Conservation (phyloP, 2,113 vertebrate species). For the Montifringilla adamsi region DNA sequence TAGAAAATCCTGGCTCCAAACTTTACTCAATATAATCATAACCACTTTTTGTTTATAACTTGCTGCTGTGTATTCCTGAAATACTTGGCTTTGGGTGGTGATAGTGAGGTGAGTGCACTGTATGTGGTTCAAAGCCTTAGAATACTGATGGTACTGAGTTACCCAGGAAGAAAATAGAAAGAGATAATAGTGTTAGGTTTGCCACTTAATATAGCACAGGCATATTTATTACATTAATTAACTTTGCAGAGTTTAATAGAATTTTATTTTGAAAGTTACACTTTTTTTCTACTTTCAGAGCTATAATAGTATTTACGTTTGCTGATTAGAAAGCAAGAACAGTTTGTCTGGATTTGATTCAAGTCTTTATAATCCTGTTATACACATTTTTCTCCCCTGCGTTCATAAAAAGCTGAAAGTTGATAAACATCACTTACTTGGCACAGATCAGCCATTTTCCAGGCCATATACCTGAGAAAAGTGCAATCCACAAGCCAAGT, state of each 20-base stretch:
- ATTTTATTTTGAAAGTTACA: conserved; percentile 49
- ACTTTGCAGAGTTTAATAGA: conserved; percentile 50
- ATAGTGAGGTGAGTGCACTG: neutral
- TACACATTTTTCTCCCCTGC: conserved; percentile 20
- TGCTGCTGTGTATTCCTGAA: neutral
- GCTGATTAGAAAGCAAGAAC: conserved; percentile 48
- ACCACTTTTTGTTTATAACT: conserved; percentile 28
- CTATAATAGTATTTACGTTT: conserved; percentile 17
- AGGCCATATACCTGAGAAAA: conserved; percentile 56
- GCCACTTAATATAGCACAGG: neutral
- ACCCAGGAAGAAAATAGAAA: conserved; percentile 56
- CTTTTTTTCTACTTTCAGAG: neutral
- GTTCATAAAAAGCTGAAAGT: conserved; percentile 34
- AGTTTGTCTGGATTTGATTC: conserved; percentile 56
- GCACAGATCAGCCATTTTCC: conserved; percentile 35
- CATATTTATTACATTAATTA: conserved; percentile 53
- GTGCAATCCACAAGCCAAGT: conserved; percentile 41
- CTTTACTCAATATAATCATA: neutral
- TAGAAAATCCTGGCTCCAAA: conserved; percentile 10
- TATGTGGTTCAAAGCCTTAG: neutral
- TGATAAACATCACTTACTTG: conserved; percentile 57
- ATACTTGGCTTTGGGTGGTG: neutral
- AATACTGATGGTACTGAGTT: neutral
- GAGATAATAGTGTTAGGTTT: neutral
- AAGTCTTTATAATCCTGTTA: conserved; percentile 54